Evolutionary conservation across 2,113 vertebrate genomes (phyloP).

Genomic region (Cinclus cinclus): DNA sequence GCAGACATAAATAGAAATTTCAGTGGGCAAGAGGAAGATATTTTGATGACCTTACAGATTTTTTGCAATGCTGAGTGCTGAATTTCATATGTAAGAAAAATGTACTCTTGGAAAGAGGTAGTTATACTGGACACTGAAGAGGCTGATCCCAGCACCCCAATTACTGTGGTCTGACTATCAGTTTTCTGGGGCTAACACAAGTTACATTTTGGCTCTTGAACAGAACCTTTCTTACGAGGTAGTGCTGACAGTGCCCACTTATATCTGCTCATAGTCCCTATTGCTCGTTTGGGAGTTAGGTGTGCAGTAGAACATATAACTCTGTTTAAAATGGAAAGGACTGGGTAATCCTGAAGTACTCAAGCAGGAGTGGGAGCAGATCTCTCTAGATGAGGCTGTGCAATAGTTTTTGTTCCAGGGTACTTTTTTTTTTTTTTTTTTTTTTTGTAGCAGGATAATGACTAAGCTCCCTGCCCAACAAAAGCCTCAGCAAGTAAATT

Average conservation of each 20-base stretch:
- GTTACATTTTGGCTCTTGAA: not conserved
- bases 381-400: not conserved
- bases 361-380: not conserved
- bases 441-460: not conserved
- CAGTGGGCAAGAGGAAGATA: not conserved
- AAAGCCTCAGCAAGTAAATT: not conserved
- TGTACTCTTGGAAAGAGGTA: not conserved
- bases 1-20: not conserved
- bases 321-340: not conserved
- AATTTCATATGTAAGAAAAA: not conserved
- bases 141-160: not conserved
- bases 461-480: not conserved
- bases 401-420: not conserved
- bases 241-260: not conserved
- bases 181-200: not conserved
- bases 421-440: not conserved
- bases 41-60: not conserved
- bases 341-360: not conserved
- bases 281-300: not conserved
- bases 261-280: not conserved
- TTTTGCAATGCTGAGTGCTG: not conserved
- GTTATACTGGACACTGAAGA: not conserved
- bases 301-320: not conserved
- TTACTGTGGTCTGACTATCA: not conserved
- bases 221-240: not conserved